Evolutionary conservation across 2,797 vertebrate species (phyloP), one percentile per base, ranked within the genome.

Genomic region (Danio choprae): DNA sequence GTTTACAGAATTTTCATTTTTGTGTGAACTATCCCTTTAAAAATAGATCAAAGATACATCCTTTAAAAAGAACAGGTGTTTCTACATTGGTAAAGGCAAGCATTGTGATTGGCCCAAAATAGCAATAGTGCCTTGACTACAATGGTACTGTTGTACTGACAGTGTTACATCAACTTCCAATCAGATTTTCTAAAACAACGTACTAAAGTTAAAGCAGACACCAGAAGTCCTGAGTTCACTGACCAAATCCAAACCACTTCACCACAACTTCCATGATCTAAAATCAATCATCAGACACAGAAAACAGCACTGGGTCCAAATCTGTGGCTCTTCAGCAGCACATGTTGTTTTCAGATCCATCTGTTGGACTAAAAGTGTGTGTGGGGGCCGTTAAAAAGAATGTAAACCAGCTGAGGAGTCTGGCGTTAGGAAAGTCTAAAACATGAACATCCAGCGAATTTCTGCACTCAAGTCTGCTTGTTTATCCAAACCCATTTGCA

Each of bases 351-450:
- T 77, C 56, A 70, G 56, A 68, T n/a, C 13, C 20, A 18, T 67
- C 43, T 67, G 48, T 64, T 68, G 53, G 60, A 76, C 70, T 82
- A 56, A 43, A 77, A 75, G 59, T 77, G 70, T 71, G 65, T 77
- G 70, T 78, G 80, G 81, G 73, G 79, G 60, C 20, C 13, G 82
- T 84, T 78, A 73, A 71, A 76, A 71, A 76, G 51, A 46, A 63
- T 73, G 48, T 68, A 58, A 70, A 67, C 43, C 83, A 83, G 81
- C 80, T 74, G 74, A 84, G 59, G 55, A 72, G 29, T 60, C 77
- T 84, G 80, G 81, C 80, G n/a, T 82, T 62, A 67, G 43, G 73
- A 77, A 84, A 74, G 7, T 43, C 74, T 81, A 36, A 74, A 81
- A 77, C 60, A 15, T 56, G 10, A 43, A 64, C 7, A 78, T 82